These are phyloP conservation scores for Folsomia manolachei DNA, from an alignment of 2,888 invertebrate genomes.

Conservation along the genomic window DNA sequence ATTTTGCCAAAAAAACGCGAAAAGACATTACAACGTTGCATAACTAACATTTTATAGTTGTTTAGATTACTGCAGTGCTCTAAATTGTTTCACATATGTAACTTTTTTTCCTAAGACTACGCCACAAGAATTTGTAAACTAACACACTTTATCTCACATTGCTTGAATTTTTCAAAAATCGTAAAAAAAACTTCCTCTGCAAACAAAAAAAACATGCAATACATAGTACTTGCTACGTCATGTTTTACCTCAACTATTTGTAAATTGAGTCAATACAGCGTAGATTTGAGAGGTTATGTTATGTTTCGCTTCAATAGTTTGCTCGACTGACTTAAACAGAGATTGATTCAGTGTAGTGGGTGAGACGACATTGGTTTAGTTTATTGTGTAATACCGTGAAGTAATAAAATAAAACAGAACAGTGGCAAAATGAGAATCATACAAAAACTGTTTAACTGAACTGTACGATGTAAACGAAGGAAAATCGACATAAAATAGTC, in stretches of 20 bases:
- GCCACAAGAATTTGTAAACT: not conserved
- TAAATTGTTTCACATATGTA: not conserved
- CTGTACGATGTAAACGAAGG: no score
- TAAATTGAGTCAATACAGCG: no score
- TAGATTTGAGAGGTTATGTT: no score
- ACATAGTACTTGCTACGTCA: no score
- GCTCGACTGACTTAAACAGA: not conserved
- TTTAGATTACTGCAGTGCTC: not conserved
- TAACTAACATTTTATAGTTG: slow-evolving; percentile 4
- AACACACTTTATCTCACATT: not conserved
- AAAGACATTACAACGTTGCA: slow-evolving; percentile 3
- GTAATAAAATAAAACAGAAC: not conserved
- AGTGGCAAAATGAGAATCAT: not conserved
- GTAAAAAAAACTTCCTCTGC: no score
- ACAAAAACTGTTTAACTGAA: no score
- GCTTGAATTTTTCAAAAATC: no score
- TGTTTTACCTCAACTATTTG: no score
- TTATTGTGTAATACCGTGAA: not conserved
- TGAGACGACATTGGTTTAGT: not conserved
- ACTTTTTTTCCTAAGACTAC: not conserved
- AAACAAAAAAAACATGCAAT: no score
- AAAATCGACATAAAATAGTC: no score
- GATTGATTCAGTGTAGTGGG: not conserved
- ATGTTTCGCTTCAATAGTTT: not conserved
- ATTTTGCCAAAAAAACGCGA: slow-evolving; percentile 4